Base-by-base conservation (phyloP, 2,888 invertebrate species). In the Gari tellinella region DNA sequence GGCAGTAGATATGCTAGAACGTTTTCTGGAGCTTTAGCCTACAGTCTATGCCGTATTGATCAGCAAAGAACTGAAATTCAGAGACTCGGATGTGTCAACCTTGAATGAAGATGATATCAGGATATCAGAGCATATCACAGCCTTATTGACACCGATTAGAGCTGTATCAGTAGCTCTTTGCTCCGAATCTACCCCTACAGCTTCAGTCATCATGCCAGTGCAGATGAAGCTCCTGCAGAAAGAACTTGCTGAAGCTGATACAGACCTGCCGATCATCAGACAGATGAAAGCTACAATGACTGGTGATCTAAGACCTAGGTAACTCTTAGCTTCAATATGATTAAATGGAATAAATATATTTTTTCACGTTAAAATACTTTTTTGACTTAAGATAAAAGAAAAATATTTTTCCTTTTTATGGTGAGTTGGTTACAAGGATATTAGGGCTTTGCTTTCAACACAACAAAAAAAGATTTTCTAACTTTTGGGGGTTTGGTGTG, bases 11-110 rank as follows among this genome's bases (percentile, higher is more conserved):
- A 80, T 76, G 76, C 21, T 52, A 14, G 49, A 26, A n/a, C 60
- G 76, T 0, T 80, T 72, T 49, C 23, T 72, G 17, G 72, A 69
- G 41, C 75, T 72, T 41, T 75, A 76, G 23, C 41, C 75, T 7
- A 55, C 75, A 15, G 31, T 80, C 0, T 65, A 31, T 48, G 66
- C 72, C 21, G 51, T 61, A n/a, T 37, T 62, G n/a, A 26, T 53
- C 12, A 60, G 68, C 19, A 19, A 69, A 2, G 62, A 61, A 37
- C 63, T 31, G 31, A 31, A 31, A 31, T 31, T 46, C 37, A 66
- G 55, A 40, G 57, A 26, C 12, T 72, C 63, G 41, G 80, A 72
- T 37, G 7, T 80, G 21, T 63, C 68, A 25, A 76, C 80, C 14
- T 38, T 79, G 21, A 57, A 64, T 10, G 64, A 76, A 45, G 56